Evolutionary conservation across 1,140 invertebrate genomes (phyloP), one percentile per base, ranked within the genome.

Genomic region (Grapholita molesta): DNA sequence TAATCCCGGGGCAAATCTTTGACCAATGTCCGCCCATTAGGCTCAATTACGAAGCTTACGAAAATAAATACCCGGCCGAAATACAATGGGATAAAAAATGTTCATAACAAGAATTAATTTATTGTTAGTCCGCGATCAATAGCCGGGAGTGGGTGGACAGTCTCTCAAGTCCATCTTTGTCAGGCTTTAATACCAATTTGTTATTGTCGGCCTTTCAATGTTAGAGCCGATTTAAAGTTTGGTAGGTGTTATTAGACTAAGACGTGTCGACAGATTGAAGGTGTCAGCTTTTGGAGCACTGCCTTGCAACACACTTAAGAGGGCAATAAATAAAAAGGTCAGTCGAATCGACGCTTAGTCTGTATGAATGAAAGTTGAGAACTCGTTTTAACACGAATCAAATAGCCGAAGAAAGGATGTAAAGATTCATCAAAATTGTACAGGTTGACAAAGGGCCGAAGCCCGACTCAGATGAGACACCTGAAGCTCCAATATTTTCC

Each of bases 31-130:
- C 83, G 84, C 79, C 80, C 79, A 86, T 90, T 87, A 87, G 76
- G 69, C 78, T 78, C 76, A 80, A 83, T 83, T 80, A 84, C 65
- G 67, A 18, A 61, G 77, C 57, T 78, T 76, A 83, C 78, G 86
- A 84, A 88, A 89, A 85, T 88, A 88, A 88, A 86, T 83, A 85
- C 80, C 70, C 68, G 66, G 68, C 70, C 72, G 66, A 72, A 82
- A 79, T 71, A 88, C 85, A 91, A 89, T 89, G 69, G 78, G 68
- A 82, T 86, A 86, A 89, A 86, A 87, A 89, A 86, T 80, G 86
- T 84, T 90, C 79, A 88, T 90, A 89, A 89, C 84, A 87, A 82
- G 88, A 86, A 85, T 91, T 89, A 90, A 91, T 91, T 90, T 91
- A 89, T 88, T 87, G 82, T 87, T 70, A 85, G 77, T 74, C 84